A percentile compares a stretch with the other conserved stretches of the same genome.
phyloP scores from a whole-genome alignment of 2,888 invertebrate genomes.

The Lampropteryx suffumata region DNA sequence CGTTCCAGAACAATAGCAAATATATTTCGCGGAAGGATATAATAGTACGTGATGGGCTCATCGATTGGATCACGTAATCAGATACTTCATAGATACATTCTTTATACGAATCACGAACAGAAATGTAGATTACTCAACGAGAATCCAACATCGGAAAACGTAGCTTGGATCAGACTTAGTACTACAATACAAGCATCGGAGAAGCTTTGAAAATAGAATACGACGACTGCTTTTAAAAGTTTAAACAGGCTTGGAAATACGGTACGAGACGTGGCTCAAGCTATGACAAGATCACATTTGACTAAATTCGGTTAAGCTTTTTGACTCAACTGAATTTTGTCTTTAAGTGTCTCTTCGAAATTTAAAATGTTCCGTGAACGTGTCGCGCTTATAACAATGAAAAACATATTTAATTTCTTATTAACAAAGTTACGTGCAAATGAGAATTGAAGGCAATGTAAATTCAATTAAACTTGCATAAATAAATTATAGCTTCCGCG shows the following conservation, averaged over 20 bases:
- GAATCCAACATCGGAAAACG: neutral
- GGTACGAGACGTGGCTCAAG: constrained; percentile 2
- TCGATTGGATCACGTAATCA: constrained; percentile 21
- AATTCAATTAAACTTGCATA: constrained; percentile 14
- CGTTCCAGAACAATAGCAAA: constrained; percentile 24
- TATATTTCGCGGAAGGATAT: constrained; percentile 17
- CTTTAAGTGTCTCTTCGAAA: constrained; percentile 1
- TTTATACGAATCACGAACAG: constrained; percentile 10
- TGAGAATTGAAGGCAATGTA: constrained; percentile 12
- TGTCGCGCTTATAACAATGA: neutral
- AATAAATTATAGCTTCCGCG: constrained; percentile 34
- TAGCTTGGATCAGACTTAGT: neutral
- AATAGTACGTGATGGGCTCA: constrained; percentile 18
- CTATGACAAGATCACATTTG: constrained; percentile 22
- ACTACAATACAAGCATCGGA: neutral
- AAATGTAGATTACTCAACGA: constrained; percentile 5
- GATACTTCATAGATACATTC: constrained; percentile 9
- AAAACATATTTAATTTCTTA: neutral
- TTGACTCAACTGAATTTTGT: constrained; percentile 10
- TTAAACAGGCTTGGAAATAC: constrained; percentile 15
- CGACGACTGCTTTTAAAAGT: constrained; percentile 13
- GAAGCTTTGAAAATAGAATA: constrained; percentile 14
- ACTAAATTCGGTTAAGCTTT: constrained; percentile 24
- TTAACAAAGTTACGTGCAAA: neutral
- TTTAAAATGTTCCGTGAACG: no score